Evolutionary conservation across 1,140 invertebrate genomes (phyloP).

Genomic region (Drosophila pandora): DNA sequence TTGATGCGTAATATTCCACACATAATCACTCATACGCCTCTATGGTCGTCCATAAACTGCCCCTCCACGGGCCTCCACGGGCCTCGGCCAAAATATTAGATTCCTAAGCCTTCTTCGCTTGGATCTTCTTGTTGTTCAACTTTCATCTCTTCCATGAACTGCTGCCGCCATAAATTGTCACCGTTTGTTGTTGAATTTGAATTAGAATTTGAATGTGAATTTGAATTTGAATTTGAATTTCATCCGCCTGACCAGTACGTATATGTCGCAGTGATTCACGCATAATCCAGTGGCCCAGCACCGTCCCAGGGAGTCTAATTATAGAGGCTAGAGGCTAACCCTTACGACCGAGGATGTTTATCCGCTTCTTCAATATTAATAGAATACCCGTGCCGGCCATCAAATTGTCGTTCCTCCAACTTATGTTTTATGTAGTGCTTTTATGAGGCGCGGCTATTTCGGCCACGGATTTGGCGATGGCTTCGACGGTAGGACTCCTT

Average conservation of each 20-base stretch:
- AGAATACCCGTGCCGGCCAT: conserved; percentile 53
- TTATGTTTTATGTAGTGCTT: conserved; percentile 53
- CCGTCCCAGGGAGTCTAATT: conserved; percentile 42
- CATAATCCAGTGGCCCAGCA: conserved; percentile 57
- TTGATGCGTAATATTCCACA: conserved; percentile 78
- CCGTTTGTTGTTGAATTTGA: conserved; percentile 18
- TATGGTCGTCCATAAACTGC: conserved; percentile 7
- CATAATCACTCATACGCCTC: conserved; percentile 75
- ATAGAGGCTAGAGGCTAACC: conserved; percentile 44
- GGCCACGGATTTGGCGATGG: neutral
- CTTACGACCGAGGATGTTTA: conserved; percentile 28
- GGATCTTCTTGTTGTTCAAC: conserved; percentile 14
- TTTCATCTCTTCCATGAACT: conserved; percentile 70
- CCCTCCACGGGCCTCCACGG: no score
- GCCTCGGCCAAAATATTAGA: neutral
- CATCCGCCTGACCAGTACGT: conserved; percentile 34
- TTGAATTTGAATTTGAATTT: conserved; percentile 28
- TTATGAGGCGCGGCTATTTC: conserved; percentile 8
- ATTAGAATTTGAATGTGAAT: conserved; percentile 37
- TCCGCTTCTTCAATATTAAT: conserved; percentile 39
- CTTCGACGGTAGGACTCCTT: neutral
- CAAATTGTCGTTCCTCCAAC: conserved; percentile 27
- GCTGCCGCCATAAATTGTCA: conserved; percentile 45
- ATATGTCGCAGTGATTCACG: conserved; percentile 50
- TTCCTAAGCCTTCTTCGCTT: conserved; percentile 13